phyloP scores from a whole-genome alignment of 1,140 invertebrate genomes.

The Monomorium pharaonis region DNA sequence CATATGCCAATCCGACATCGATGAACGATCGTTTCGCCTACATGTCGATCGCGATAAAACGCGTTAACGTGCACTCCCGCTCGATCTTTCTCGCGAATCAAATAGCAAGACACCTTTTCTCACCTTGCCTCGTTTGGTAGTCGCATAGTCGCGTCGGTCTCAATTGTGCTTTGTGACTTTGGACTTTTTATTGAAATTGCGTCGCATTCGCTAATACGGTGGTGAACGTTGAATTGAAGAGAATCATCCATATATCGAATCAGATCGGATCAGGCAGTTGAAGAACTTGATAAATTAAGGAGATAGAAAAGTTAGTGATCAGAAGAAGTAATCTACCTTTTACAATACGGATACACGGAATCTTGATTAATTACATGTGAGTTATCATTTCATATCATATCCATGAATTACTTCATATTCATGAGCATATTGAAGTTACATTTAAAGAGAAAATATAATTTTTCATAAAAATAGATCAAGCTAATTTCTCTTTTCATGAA shows the following conservation, averaged over 20 bases:
- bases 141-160: not conserved
- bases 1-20: slow-evolving; percentile 55
- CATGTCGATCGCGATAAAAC: slow-evolving; percentile 2
- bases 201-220: not conserved
- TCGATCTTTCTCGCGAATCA: not conserved
- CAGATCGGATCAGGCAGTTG: not conserved
- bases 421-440: not conserved
- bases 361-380: slow-evolving; percentile 9
- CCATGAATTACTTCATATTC: too few species aligned
- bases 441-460: not conserved
- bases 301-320: slow-evolving; percentile 21
- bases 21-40: slow-evolving; percentile 34
- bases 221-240: not conserved
- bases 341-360: not conserved
- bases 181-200: not conserved
- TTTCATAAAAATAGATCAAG: not conserved
- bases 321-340: slow-evolving; percentile 5
- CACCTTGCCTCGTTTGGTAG: not conserved
- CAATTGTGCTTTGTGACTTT: not conserved
- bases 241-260: not conserved
- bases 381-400: too few species aligned
- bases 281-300: not conserved
- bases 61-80: not conserved
- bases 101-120: not conserved
- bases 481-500: not conserved